phyloP scores from a whole-genome alignment of 2,888 invertebrate genomes.

The Cyclophora punctaria region DNA sequence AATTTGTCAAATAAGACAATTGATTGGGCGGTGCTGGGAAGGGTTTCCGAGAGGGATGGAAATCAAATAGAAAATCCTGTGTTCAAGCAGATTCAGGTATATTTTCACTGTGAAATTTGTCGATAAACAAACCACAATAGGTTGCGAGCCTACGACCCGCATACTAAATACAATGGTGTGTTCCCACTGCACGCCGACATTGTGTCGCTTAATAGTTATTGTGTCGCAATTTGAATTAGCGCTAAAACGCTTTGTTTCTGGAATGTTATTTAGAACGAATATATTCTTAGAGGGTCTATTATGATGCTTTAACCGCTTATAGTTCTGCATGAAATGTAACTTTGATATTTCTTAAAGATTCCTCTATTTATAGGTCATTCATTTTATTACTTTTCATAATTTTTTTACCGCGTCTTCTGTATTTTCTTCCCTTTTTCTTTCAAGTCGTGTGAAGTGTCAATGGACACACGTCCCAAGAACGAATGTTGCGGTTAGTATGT shows the following conservation, averaged over 20 bases:
- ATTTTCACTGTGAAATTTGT: constrained; percentile 45
- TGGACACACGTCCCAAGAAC: constrained; percentile 5
- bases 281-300: too few relatives aligned
- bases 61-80: constrained; percentile 32
- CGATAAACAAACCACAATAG: constrained; percentile 50
- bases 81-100: constrained; percentile 26
- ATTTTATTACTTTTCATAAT: too few relatives aligned
- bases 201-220: too few relatives aligned
- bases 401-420: too few relatives aligned
- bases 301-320: too few relatives aligned
- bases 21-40: constrained; percentile 14
- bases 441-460: neutral
- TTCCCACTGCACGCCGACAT: constrained; percentile 16
- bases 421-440: too few relatives aligned
- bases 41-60: constrained; percentile 16
- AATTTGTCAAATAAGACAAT: constrained; percentile 3
- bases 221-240: too few relatives aligned
- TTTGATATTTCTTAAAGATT: too few relatives aligned
- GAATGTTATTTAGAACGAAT: too few relatives aligned
- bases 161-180: constrained; percentile 35
- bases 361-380: too few relatives aligned
- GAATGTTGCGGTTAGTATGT: constrained; percentile 6
- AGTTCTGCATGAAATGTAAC: too few relatives aligned
- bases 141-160: constrained; percentile 29
- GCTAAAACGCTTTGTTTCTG: too few relatives aligned